Evolutionary conservation across 53 echinoderm and acorn worm genomes (phyloP), one percentile per base, ranked within the genome.

Genomic region (Henricia sp.): DNA sequence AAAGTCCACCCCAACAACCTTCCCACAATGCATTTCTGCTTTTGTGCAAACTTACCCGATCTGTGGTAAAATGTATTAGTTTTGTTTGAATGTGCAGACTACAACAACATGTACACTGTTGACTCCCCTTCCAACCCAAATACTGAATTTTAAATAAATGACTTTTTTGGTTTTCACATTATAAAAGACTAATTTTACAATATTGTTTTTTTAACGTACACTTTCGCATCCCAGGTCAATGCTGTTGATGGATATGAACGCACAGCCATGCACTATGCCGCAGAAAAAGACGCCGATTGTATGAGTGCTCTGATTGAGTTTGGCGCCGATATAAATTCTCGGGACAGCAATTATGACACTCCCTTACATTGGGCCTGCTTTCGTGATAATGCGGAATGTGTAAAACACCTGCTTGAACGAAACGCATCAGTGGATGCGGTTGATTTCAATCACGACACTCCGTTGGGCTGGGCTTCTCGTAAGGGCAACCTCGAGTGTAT

Each of bases 281-380:
- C 97, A 25, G 94, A 97, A 30, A 90, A 89, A 39, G 90, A 92
- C 53, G 67, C 50, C 2, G 90, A 89, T 26, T 92, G 97, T 74
- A n/a, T 90, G 42, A 57, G 37, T 24, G 65, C 88, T 6, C 75
- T 96, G 12, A 20, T 90, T 0, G 83, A 92, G 27, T 69, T 57
- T 12, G 94, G 94, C 0, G 97, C 92, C 5, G 90, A 97, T 33
- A 60, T 86, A 3, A 90, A 97, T 75, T 84, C 92, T 5, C 82
- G 70, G 5, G 93, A 94, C 50, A 65, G 74, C 25, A 97, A 97
- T 21, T 83, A 85, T 36, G 85, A 94, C 75, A 87, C 94, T 14
- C 91, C 97, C 2, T 78, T 97, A 1, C 97, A 97, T 64, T 97
- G 97, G 97, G 97, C 97, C 0, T 83, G 91, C 76, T 96, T 89